Conservation (phyloP, 2,888 invertebrate genomes). For the Acheta domesticus region DNA sequence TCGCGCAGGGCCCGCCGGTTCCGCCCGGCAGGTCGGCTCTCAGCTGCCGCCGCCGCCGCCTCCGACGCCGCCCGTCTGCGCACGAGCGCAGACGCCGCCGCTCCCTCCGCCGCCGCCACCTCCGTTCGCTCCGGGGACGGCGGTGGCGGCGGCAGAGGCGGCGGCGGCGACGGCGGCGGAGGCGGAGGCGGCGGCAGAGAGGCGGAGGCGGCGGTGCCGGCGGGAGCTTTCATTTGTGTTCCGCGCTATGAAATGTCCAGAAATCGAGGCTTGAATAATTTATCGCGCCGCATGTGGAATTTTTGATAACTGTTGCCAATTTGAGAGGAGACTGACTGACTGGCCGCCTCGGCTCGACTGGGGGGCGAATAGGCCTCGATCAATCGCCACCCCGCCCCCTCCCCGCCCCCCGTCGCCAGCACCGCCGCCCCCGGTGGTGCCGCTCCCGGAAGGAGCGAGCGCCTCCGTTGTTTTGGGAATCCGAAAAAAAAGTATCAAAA, state of each 20-base stretch:
- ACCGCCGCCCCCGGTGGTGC: background rate
- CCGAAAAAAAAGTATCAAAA: background rate
- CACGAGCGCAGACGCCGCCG: too few relatives aligned
- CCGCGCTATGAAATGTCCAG: slow-evolving; percentile 1
- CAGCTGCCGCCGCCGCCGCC: too few relatives aligned
- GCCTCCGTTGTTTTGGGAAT: background rate
- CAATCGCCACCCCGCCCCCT: background rate
- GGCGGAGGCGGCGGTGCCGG: background rate
- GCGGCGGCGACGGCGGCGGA: too few relatives aligned
- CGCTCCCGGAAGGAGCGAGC: background rate
- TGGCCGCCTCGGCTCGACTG: background rate
- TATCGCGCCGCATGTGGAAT: background rate
- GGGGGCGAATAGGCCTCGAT: background rate
- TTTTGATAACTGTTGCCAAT: slow-evolving; percentile 18
- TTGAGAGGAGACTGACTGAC: slow-evolving; percentile 4
- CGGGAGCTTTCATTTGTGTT: background rate
- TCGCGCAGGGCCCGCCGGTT: too few relatives aligned
- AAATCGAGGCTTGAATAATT: slow-evolving; percentile 10
- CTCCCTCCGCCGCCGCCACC: background rate
- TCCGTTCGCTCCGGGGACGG: background rate
- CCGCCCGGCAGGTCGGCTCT: too few relatives aligned
- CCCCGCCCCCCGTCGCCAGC: background rate
- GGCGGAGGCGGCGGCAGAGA: too few relatives aligned
- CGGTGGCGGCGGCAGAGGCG: too few relatives aligned
- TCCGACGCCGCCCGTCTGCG: too few relatives aligned